phyloP scores from a whole-genome alignment of 2,113 vertebrate species.

The Glareola pratincola region DNA sequence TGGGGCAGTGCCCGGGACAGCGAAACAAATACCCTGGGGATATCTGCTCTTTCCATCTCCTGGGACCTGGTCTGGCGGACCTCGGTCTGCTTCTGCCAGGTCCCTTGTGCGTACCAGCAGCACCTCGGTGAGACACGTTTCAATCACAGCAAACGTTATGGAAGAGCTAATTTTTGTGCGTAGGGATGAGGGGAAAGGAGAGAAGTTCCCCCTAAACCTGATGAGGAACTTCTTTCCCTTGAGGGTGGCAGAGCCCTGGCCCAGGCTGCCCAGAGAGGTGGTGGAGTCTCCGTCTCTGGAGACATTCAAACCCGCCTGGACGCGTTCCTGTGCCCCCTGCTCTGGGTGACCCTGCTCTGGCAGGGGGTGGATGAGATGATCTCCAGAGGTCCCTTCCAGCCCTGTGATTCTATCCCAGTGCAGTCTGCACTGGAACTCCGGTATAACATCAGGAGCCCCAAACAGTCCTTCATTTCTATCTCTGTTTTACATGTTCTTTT shows the following conservation, averaged over 20 bases:
- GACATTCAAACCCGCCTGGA: too few species aligned
- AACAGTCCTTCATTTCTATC: not conserved
- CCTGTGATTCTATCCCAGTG: not conserved
- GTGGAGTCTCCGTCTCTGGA: too few species aligned
- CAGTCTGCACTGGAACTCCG: not conserved
- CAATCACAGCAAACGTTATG: accelerated
- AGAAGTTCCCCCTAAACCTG: not conserved
- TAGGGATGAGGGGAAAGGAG: not conserved
- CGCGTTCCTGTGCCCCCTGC: too few species aligned
- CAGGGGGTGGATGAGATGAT: too few species aligned
- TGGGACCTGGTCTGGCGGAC: not conserved
- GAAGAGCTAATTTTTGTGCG: not conserved
- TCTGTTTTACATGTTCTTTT: not conserved
- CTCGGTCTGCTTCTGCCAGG: not conserved
- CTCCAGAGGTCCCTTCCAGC: too few species aligned
- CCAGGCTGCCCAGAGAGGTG: too few species aligned
- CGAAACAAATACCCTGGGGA: accelerated
- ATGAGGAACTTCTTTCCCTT: too few species aligned
- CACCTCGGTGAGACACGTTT: accelerated
- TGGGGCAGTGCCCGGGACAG: not conserved
- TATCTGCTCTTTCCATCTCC: not conserved
- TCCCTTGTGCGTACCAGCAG: not conserved
- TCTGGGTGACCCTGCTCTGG: too few species aligned
- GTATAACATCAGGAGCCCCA: not conserved
- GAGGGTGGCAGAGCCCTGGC: too few species aligned